phyloP scores from a whole-genome alignment of 2,888 invertebrate species.

The Bedellia somnulentella region DNA sequence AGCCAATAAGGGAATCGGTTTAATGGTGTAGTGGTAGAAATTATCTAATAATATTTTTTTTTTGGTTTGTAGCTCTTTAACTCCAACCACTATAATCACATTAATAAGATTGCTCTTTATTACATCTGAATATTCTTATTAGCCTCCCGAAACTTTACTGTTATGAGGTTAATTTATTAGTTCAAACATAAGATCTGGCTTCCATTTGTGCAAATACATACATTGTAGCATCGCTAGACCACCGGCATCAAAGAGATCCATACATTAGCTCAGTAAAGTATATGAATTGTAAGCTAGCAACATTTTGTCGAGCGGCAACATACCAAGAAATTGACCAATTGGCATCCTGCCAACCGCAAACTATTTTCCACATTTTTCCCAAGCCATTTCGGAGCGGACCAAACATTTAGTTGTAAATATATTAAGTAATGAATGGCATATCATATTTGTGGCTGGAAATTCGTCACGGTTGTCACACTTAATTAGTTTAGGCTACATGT shows the following conservation, averaged over 20 bases:
- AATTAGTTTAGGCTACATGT: conserved; percentile 37
- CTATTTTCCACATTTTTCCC: conserved; percentile 20
- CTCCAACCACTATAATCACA: too few relatives aligned
- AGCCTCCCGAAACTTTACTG: too few relatives aligned
- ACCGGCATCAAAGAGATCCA: conserved; percentile 33
- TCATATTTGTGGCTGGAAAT: conserved; percentile 35
- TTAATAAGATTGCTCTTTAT: too few relatives aligned
- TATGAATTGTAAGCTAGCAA: conserved; percentile 50
- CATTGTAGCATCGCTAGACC: conserved; percentile 29
- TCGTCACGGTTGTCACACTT: conserved; percentile 35
- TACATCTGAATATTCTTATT: too few relatives aligned
- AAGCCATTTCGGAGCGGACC: conserved; percentile 17
- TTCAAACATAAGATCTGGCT: conserved; percentile 33
- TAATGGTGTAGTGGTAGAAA: too few relatives aligned
- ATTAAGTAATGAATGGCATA: conserved; percentile 26
- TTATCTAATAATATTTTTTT: too few relatives aligned
- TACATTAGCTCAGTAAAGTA: conserved; percentile 35
- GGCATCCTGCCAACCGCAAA: conserved; percentile 31
- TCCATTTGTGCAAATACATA: conserved; percentile 24
- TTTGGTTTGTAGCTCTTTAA: too few relatives aligned
- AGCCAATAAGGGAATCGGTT: too few relatives aligned
- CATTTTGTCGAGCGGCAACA: conserved; percentile 29
- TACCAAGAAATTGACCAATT: conserved; percentile 45
- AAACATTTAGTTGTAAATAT: conserved; percentile 20
- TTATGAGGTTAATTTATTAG: too few relatives aligned